These are phyloP conservation scores for Hypotaenidia philippensis DNA, from an alignment of 2,797 vertebrate genomes.

Conservation along the genomic window DNA sequence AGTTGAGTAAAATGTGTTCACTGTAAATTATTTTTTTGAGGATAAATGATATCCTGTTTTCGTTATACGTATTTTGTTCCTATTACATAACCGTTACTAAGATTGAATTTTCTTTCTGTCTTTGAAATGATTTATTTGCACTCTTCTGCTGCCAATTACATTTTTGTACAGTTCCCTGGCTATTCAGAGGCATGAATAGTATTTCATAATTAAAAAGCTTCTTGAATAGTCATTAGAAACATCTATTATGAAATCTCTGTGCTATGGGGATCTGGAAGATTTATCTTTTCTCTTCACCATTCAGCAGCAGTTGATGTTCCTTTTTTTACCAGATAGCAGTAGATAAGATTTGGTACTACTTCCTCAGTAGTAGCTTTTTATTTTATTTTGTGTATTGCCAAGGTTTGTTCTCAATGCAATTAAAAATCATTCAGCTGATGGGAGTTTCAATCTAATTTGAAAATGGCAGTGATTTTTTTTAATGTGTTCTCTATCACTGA, in stretches of 20 bases:
- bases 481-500: not conserved
- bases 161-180: conserved; percentile 29
- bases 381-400: not conserved
- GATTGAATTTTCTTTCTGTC: conserved; percentile 41
- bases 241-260: not conserved
- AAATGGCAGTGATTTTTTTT: not conserved
- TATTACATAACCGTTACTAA: conserved; percentile 34
- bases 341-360: not conserved
- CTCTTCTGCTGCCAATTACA: conserved; percentile 11
- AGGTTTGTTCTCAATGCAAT: not conserved
- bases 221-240: conserved; percentile 39
- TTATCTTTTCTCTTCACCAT: not conserved
- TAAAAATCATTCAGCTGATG: not conserved
- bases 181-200: conserved; percentile 27
- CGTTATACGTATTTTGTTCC: conserved; percentile 39
- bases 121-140: conserved; percentile 41
- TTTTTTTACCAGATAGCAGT: not conserved
- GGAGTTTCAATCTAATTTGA: not conserved
- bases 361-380: not conserved
- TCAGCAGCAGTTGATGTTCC: not conserved
- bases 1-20: conserved; percentile 17
- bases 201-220: conserved; percentile 59
- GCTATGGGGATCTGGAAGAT: not conserved
- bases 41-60: not conserved
- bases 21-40: conserved; percentile 23